Evolutionary conservation across 1,140 invertebrate genomes (phyloP).

Genomic region (Pseudomyrmex cubaensis): DNA sequence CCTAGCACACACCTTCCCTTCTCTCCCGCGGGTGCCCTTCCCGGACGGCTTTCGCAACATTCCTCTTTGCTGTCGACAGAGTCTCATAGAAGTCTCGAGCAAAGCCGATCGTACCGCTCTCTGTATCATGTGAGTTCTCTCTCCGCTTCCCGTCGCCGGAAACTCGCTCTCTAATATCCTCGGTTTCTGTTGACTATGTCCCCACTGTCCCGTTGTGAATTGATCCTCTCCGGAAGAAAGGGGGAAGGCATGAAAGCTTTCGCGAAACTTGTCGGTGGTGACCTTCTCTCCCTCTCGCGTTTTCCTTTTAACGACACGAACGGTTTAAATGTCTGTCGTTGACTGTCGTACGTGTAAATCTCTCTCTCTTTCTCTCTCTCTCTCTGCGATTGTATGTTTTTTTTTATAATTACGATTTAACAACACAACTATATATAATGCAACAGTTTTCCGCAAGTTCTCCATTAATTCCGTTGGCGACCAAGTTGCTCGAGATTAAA

Average conservation of each 20-base stretch:
- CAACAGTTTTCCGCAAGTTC: neutral
- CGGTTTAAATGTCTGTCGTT: no score
- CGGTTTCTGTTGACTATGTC: neutral
- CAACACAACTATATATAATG: neutral
- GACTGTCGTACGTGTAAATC: no score
- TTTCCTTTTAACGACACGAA: no score
- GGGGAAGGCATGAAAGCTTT: neutral
- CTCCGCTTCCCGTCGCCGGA: neutral
- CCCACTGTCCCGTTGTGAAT: no score
- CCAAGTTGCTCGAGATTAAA: neutral
- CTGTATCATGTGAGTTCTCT: slow-evolving; percentile 27
- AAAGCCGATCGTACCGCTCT: slow-evolving; percentile 42
- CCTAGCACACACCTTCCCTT: neutral
- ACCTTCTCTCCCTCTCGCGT: no score
- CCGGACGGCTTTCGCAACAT: neutral
- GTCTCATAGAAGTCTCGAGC: slow-evolving; percentile 58
- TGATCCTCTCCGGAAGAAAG: no score
- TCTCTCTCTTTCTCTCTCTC: no score
- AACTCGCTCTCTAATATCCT: slow-evolving; percentile 45
- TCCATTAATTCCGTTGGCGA: neutral
- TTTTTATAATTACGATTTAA: no score
- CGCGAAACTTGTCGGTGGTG: neutral
- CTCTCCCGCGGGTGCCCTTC: neutral
- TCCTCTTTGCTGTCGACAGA: slow-evolving; percentile 37
- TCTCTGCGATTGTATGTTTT: no score